phyloP scores from a whole-genome alignment of 23 tunicate genomes.

The Ascidia mentula region DNA sequence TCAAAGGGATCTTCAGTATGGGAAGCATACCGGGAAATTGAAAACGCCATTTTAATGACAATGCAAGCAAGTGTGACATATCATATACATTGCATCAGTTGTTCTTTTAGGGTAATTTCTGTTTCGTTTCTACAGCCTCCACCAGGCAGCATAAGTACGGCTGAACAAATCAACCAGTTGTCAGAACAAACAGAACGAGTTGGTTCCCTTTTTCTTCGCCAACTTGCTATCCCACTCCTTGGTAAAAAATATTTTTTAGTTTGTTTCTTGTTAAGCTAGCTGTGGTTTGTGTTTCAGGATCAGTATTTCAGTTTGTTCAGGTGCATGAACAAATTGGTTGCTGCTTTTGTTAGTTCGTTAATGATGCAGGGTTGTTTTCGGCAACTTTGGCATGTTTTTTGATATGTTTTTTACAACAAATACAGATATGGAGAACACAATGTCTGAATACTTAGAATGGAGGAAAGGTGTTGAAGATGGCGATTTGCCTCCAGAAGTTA shows the following conservation, averaged over 20 bases:
- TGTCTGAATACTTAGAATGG: slow-evolving; percentile 74
- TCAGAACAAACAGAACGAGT: slow-evolving; percentile 45
- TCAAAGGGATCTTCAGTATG: slow-evolving; percentile 68
- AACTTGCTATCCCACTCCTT: slow-evolving; percentile 72
- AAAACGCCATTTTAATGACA: slow-evolving; percentile 62
- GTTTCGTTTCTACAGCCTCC: slow-evolving; percentile 43
- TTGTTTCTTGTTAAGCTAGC: too few species aligned
- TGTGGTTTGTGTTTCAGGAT: background rate
- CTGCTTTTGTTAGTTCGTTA: background rate
- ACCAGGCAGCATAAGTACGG: slow-evolving; percentile 65
- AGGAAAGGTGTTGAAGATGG: slow-evolving; percentile 50
- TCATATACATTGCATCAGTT: background rate
- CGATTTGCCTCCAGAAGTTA: slow-evolving; percentile 33
- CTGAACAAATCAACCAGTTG: slow-evolving; percentile 52
- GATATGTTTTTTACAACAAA: too few species aligned
- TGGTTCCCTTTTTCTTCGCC: slow-evolving; percentile 45
- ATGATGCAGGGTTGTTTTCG: too few species aligned
- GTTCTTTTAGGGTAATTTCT: too few species aligned
- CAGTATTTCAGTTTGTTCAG: background rate
- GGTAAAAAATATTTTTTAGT: slow-evolving; percentile 52
- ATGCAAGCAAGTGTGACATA: slow-evolving; percentile 51
- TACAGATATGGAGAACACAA: slow-evolving; percentile 75
- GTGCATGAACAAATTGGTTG: background rate
- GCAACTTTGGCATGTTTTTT: too few species aligned
- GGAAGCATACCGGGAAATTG: slow-evolving; percentile 93